Evolutionary conservation across 2,888 invertebrate species (phyloP), one percentile per base, ranked within the genome.

Genomic region (Mimachlamys varia): DNA sequence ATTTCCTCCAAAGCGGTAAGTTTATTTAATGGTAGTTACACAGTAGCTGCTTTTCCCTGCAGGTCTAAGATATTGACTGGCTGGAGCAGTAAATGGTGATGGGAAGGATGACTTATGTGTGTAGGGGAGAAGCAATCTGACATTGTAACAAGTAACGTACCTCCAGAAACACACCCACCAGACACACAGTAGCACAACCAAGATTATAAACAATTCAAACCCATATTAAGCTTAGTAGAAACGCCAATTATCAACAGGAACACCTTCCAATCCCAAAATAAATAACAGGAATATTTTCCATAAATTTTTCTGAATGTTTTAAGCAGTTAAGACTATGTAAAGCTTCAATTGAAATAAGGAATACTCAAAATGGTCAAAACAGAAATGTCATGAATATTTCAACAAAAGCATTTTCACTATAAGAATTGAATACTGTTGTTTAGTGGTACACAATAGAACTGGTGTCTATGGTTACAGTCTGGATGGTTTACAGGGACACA

Each of bases 131-230:
- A 44, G 44, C 44, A 58, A 76, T 33, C 76, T 76, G 76, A 76
- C 76, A 33, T 76, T 27, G 10, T 27, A 33, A 76, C 76, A 76
- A 1, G 76, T 53, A 53, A 17, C 15, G 53, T 53, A 7, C 53
- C 53, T 27, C 76, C 76, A 76, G 27, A 22, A 15, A 76, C 44
- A 19, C 53, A 53, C 27, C 27, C 12, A 76, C 7, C 15, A 33
- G 76, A 76, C 33, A 76, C 76, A 76, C 33, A 33, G 76, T 15
- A 0, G 33, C 7, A 27, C 0, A 12, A 76, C 17, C 27, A 13
- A 33, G 27, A 76, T 76, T 76, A 76, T 76, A 76, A 76, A 76
- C 76, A 76, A 33, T 76, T 76, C 76, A 76, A 33, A 15, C 76
- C 76, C 0, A 76, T 76, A 76, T 76, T 33, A 33, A 76, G 76